Percentiles rank a stretch among this genome's conserved stretches.
Conservation (phyloP, 30 jellyfish, hydroid and myxozoan genomes). For the Mastigias papua region DNA sequence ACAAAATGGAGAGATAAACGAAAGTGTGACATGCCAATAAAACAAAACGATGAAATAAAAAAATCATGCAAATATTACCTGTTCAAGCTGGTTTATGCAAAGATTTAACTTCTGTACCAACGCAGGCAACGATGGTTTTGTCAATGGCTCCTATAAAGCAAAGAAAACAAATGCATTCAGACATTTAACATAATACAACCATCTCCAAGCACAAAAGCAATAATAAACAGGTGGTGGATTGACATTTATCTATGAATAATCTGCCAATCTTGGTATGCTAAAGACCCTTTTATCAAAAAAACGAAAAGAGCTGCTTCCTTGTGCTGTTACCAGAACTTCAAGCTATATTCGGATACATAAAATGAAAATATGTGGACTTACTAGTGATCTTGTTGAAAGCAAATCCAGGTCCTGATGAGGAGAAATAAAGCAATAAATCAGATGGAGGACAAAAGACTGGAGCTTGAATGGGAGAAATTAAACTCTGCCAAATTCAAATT, state of each 20-base stretch:
- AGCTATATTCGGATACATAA: not conserved
- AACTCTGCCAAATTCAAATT: too few relatives aligned
- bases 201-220: too few relatives aligned
- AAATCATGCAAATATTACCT: conserved; percentile 51
- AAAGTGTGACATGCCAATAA: not conserved
- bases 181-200: not conserved
- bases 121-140: conserved; percentile 86
- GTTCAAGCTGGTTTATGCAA: conserved; percentile 95
- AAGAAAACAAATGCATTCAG: not conserved
- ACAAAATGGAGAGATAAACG: not conserved
- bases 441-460: not conserved
- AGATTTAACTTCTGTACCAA: conserved; percentile 90
- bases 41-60: not conserved
- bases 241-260: too few relatives aligned
- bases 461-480: too few relatives aligned
- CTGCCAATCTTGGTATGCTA: too few relatives aligned
- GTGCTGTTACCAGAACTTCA: not conserved
- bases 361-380: conserved; percentile 9
- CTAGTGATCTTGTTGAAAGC: conserved; percentile 62
- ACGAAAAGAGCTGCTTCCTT: too few relatives aligned
- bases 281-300: too few relatives aligned
- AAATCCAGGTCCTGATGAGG: conserved; percentile 65
- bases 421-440: not conserved
- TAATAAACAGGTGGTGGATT: too few relatives aligned
- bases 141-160: conserved; percentile 63